Conservation (phyloP, 2,888 invertebrate genomes). For the Drosophila imparisetae region DNA sequence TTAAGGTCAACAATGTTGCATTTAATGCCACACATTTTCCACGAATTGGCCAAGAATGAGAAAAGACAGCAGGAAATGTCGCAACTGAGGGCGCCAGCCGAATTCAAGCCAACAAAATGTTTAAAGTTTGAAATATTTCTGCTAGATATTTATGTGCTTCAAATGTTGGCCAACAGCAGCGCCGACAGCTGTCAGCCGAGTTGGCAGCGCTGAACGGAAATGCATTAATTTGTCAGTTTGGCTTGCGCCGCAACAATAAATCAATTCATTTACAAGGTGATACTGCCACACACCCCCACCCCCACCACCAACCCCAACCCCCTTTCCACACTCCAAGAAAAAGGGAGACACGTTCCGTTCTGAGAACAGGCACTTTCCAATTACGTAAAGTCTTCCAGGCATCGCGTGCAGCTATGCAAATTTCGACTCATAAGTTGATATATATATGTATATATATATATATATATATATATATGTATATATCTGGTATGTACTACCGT, state of each 20-base stretch:
- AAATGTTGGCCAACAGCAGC: conserved; percentile 52
- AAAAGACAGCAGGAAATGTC: conserved; percentile 37
- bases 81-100: conserved; percentile 29
- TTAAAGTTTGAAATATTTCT: not conserved
- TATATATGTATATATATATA: not conserved
- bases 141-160: conserved; percentile 27
- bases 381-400: conserved; percentile 61
- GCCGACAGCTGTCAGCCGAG: conserved; percentile 47
- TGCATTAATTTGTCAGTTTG: conserved; percentile 74
- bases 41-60: conserved; percentile 33
- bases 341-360: conserved; percentile 17
- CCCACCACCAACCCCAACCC: not conserved
- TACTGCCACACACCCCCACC: not conserved
- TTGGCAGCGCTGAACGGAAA: conserved; percentile 68
- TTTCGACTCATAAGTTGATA: conserved; percentile 30
- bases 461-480: not conserved
- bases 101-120: conserved; percentile 7
- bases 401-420: conserved; percentile 75
- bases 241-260: conserved; percentile 63
- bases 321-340: not conserved
- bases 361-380: conserved; percentile 69
- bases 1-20: conserved; percentile 11
- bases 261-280: conserved; percentile 60
- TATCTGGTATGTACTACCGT: conserved; percentile 45
- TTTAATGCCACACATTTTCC: conserved; percentile 11